Evolutionary conservation across 2,113 vertebrate species (phyloP).

Genomic region (Garra rufa): DNA sequence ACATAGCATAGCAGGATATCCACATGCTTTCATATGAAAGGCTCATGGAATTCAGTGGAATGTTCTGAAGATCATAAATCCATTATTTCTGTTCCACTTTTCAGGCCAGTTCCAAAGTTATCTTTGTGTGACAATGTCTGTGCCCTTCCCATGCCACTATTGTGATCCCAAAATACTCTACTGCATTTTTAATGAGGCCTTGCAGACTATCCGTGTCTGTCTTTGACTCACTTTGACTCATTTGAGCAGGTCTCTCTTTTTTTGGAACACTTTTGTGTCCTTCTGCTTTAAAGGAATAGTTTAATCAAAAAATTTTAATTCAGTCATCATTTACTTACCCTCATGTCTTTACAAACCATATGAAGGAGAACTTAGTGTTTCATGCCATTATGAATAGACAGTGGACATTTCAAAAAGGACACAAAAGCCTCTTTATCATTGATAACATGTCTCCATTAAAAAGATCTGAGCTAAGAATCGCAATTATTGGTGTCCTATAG

Average conservation of each 20-base stretch:
- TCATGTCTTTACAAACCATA: not conserved
- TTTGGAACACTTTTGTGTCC: slow-evolving; percentile 52
- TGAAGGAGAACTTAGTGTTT: not conserved
- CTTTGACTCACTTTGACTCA: slow-evolving; percentile 61
- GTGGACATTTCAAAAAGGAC: not conserved
- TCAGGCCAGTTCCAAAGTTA: not conserved
- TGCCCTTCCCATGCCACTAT: slow-evolving; percentile 65
- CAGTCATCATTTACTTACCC: not conserved
- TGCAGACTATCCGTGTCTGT: slow-evolving; percentile 66
- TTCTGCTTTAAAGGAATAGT: slow-evolving; percentile 60
- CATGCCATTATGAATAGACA: not conserved
- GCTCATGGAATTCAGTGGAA: not conserved
- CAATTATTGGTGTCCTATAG: not conserved
- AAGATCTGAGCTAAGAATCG: not conserved
- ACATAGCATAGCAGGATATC: not conserved
- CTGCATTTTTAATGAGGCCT: slow-evolving; percentile 76
- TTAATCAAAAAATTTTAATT: not conserved
- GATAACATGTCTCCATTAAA: not conserved
- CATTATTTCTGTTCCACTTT: not conserved
- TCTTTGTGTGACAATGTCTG: slow-evolving; percentile 63
- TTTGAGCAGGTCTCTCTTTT: not conserved
- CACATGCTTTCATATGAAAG: not conserved
- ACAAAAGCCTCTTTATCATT: not conserved
- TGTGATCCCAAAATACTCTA: slow-evolving; percentile 74
- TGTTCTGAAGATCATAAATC: not conserved